Conservation (phyloP, 2,888 invertebrate genomes). For the Polydrusus pterygomalis region DNA sequence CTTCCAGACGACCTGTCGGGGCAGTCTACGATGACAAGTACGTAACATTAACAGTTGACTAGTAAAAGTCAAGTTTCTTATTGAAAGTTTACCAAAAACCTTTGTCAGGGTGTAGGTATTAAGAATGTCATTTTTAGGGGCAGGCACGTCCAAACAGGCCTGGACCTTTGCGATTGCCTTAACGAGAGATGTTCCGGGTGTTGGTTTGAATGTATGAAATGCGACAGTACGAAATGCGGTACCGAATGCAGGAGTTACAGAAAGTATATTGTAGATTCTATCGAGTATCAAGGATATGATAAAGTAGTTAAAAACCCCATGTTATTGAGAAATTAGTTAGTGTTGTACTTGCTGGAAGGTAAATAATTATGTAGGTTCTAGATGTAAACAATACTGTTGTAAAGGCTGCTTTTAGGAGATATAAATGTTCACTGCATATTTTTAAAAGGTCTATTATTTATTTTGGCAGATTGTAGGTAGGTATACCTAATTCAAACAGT, state of each 20-base stretch:
- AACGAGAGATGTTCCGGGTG: conserved; percentile 87
- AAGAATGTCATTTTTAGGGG: conserved; percentile 36
- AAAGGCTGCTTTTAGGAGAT: too few relatives aligned
- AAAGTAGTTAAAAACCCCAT: conserved; percentile 76
- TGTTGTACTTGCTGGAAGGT: too few relatives aligned
- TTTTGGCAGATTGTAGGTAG: too few relatives aligned
- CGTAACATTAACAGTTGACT: neutral
- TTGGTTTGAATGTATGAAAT: conserved; percentile 86
- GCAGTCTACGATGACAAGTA: conserved; percentile 79
- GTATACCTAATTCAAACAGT: too few relatives aligned
- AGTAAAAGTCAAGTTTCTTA: too few relatives aligned
- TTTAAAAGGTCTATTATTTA: too few relatives aligned
- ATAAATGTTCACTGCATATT: too few relatives aligned
- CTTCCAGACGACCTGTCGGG: conserved; percentile 71
- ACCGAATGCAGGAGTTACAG: conserved; percentile 86
- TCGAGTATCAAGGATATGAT: conserved; percentile 88
- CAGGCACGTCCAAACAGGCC: conserved; percentile 53
- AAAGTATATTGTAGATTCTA: conserved; percentile 85
- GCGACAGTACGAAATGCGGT: conserved; percentile 85
- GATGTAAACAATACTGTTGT: too few relatives aligned
- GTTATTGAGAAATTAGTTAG: conserved; percentile 20
- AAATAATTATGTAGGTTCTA: too few relatives aligned
- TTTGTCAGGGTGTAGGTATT: too few relatives aligned
- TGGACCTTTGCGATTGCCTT: conserved; percentile 91
- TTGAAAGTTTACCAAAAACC: neutral